These are phyloP conservation scores for Dorcus parallelipipedus DNA, from an alignment of 2,888 invertebrate species.

Conservation along the genomic window DNA sequence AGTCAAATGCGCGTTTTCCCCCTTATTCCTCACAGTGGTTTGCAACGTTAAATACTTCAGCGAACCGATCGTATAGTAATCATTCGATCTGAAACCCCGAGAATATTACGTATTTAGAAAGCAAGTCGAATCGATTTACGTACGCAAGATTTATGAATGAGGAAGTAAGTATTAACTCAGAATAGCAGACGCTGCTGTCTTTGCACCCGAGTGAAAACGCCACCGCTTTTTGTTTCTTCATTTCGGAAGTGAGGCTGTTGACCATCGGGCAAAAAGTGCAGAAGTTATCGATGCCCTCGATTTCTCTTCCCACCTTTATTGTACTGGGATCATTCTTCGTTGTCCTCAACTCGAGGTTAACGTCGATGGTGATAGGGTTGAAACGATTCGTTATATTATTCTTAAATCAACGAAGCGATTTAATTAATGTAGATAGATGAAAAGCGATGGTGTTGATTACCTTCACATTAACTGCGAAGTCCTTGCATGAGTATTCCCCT, in stretches of 20 bases:
- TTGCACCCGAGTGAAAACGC: slow-evolving; percentile 40
- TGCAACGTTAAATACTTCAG: slow-evolving; percentile 34
- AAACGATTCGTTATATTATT: slow-evolving; percentile 5
- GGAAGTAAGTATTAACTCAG: slow-evolving; percentile 30
- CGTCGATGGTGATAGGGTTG: slow-evolving; percentile 27
- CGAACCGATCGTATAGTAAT: slow-evolving; percentile 41
- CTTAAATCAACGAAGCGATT: not conserved
- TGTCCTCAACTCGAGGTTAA: slow-evolving; percentile 18
- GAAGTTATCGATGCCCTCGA: slow-evolving; percentile 27
- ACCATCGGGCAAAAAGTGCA: slow-evolving; percentile 34
- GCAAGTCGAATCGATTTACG: not conserved
- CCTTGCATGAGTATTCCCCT: not conserved
- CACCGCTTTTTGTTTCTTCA: slow-evolving; percentile 31
- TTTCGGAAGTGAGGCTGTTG: slow-evolving; percentile 18
- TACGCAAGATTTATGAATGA: slow-evolving; percentile 27
- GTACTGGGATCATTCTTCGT: slow-evolving; percentile 12
- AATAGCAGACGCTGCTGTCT: slow-evolving; percentile 34
- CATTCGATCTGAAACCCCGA: slow-evolving; percentile 22
- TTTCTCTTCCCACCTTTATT: slow-evolving; percentile 16
- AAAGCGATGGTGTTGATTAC: not conserved
- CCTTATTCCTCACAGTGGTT: slow-evolving; percentile 44
- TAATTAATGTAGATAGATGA: not conserved
- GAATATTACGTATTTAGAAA: not conserved
- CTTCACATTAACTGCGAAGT: not conserved
- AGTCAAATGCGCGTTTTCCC: slow-evolving; percentile 52